Conservation (phyloP, 1,140 invertebrate species). For the Drosophila orosa region DNA sequence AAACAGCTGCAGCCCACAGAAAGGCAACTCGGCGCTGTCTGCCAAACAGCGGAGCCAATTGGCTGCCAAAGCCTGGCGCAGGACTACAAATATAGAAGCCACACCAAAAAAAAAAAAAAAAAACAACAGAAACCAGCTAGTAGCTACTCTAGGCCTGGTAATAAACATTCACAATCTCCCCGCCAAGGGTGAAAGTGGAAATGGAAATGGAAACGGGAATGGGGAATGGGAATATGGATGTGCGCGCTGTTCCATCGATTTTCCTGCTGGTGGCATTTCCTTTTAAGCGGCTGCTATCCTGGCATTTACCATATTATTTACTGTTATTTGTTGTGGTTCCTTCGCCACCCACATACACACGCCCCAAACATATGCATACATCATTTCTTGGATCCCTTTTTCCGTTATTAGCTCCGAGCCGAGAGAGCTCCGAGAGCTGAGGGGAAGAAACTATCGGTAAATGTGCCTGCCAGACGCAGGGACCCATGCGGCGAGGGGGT, state of each 20-base stretch:
- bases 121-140: conserved; percentile 21
- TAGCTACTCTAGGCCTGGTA: conserved; percentile 45
- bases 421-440: conserved; percentile 14
- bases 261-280: conserved; percentile 50
- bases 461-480: conserved; percentile 33
- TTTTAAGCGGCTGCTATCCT: conserved; percentile 54
- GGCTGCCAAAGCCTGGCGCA: conserved; percentile 42
- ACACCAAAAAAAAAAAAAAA: conserved; percentile 4
- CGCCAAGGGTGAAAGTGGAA: conserved; percentile 44
- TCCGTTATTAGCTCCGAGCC: conserved; percentile 51
- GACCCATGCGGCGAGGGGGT: conserved; percentile 16
- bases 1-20: conserved; percentile 37
- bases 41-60: conserved; percentile 54
- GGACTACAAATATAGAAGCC: conserved; percentile 14
- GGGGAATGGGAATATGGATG: conserved; percentile 9
- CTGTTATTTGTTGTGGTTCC: conserved; percentile 68
- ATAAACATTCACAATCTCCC: conserved; percentile 58
- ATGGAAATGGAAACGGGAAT: conserved; percentile 38
- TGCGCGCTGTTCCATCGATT: conserved; percentile 69
- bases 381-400: conserved; percentile 43
- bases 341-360: conserved; percentile 18
- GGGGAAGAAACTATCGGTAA: conserved; percentile 55
- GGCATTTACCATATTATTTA: conserved; percentile 69
- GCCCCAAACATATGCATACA: conserved; percentile 46
- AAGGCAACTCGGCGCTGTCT: conserved; percentile 38